Percentiles rank a stretch among this genome's conserved stretches.
These are phyloP conservation scores for Cathartes aura DNA, from an alignment of 2,113 vertebrate genomes.

Conservation along the genomic window DNA sequence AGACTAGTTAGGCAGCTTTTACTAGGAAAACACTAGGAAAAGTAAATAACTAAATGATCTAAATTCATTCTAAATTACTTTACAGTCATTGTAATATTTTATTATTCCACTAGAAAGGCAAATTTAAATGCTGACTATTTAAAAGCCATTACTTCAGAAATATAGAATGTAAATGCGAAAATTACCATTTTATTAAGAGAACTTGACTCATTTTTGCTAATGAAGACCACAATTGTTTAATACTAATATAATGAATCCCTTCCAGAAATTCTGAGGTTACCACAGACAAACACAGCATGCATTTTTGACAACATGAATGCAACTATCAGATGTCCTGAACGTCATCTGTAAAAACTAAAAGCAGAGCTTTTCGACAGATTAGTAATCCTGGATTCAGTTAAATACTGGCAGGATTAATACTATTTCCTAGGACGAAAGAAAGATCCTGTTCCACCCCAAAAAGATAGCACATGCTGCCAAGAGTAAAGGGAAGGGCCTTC, in stretches of 20 bases:
- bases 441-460: conserved; percentile 19
- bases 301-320: neutral
- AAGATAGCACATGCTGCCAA: conserved; percentile 7
- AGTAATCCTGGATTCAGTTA: conserved; percentile 29
- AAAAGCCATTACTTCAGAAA: conserved; percentile 14
- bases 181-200: conserved; percentile 36
- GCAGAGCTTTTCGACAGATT: neutral
- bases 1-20: neutral
- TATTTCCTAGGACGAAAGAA: neutral
- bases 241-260: neutral
- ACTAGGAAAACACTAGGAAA: neutral
- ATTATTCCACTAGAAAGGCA: neutral
- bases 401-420: conserved; percentile 24
- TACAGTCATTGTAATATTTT: neutral
- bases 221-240: neutral
- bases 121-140: neutral
- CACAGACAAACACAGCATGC: neutral
- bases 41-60: neutral
- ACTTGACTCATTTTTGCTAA: conserved; percentile 25
- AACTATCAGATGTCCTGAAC: neutral
- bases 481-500: conserved; percentile 24
- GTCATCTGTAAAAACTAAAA: conserved; percentile 2
- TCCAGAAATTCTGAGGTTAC: neutral
- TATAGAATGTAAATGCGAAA: neutral
- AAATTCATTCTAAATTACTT: conserved; percentile 1